Evolutionary conservation across 2,888 invertebrate genomes (phyloP).

Genomic region (Trimorus sp.): DNA sequence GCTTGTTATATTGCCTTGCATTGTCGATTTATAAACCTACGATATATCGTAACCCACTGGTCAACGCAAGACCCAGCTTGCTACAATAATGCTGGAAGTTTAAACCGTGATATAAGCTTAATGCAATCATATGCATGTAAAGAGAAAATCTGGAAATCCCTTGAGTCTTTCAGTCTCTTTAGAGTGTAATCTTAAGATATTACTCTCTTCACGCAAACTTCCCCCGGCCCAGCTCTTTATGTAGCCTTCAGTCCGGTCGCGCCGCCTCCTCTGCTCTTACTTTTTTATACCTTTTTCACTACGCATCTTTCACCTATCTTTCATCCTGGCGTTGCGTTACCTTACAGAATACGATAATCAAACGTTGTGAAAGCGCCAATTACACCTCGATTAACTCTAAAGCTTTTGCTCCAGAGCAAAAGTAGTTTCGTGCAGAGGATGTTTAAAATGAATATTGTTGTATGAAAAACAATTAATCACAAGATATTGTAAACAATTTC

Average conservation of each 20-base stretch:
- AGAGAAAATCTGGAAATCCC: slow-evolving; percentile 40
- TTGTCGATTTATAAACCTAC: background rate
- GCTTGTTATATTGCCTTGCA: no score
- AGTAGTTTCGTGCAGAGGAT: no score
- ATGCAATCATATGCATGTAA: slow-evolving; percentile 32
- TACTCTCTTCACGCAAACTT: slow-evolving; percentile 40
- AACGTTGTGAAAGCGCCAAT: background rate
- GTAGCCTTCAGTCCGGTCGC: slow-evolving; percentile 29
- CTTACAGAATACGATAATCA: slow-evolving; percentile 4
- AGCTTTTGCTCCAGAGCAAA: no score
- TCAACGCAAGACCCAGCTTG: background rate
- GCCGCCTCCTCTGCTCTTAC: background rate
- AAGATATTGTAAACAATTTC: no score
- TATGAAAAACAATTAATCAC: no score
- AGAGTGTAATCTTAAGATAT: slow-evolving; percentile 9
- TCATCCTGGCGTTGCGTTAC: background rate
- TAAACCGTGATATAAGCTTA: slow-evolving; percentile 28
- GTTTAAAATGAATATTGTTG: no score
- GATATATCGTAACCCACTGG: background rate
- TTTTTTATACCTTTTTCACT: slow-evolving; percentile 19
- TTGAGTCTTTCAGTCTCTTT: slow-evolving; percentile 37
- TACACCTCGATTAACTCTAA: background rate
- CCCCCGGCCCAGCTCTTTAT: slow-evolving; percentile 34
- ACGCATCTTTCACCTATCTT: slow-evolving; percentile 6
- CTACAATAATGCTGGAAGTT: no score